phyloP scores from a whole-genome alignment of 1,140 invertebrate genomes.

The Pogonomyrmex californicus region DNA sequence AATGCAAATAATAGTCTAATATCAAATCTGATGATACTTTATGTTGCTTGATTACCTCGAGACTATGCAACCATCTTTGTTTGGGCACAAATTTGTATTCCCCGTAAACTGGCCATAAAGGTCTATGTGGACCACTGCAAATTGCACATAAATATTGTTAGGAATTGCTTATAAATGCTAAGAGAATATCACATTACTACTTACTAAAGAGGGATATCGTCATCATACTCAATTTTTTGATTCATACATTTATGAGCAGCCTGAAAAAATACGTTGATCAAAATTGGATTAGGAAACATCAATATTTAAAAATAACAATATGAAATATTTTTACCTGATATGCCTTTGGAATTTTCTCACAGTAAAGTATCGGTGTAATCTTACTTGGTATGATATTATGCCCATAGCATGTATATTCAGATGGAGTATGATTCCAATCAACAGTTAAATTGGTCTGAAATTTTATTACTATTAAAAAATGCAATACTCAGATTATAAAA shows the following conservation, averaged over 20 bases:
- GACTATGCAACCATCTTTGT: slow-evolving; percentile 94
- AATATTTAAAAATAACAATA: slow-evolving; percentile 24
- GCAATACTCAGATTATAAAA: not conserved
- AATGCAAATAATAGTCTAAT: slow-evolving; percentile 37
- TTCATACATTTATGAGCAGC: slow-evolving; percentile 91
- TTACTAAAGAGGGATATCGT: slow-evolving; percentile 88
- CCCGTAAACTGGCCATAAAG: slow-evolving; percentile 94
- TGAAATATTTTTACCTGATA: slow-evolving; percentile 87
- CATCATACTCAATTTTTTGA: slow-evolving; percentile 89
- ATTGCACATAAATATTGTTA: slow-evolving; percentile 44
- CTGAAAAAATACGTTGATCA: slow-evolving; percentile 79
- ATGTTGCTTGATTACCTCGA: slow-evolving; percentile 88
- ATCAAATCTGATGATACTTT: slow-evolving; percentile 18
- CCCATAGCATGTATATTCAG: slow-evolving; percentile 90
- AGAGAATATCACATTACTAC: slow-evolving; percentile 59
- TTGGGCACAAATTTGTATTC: slow-evolving; percentile 93
- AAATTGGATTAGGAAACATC: not conserved
- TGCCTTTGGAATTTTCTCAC: slow-evolving; percentile 88
- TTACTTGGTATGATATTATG: slow-evolving; percentile 85
- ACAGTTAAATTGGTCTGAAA: slow-evolving; percentile 90
- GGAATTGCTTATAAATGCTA: not conserved
- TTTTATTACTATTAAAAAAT: slow-evolving; percentile 17
- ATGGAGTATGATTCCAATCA: slow-evolving; percentile 91
- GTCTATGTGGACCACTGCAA: slow-evolving; percentile 93
- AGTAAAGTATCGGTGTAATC: slow-evolving; percentile 87